A percentile compares a stretch with the other conserved stretches of the same genome.
These are phyloP conservation scores for Enteromius radiatus DNA, from an alignment of 2,797 vertebrate species.

Conservation along the genomic window DNA sequence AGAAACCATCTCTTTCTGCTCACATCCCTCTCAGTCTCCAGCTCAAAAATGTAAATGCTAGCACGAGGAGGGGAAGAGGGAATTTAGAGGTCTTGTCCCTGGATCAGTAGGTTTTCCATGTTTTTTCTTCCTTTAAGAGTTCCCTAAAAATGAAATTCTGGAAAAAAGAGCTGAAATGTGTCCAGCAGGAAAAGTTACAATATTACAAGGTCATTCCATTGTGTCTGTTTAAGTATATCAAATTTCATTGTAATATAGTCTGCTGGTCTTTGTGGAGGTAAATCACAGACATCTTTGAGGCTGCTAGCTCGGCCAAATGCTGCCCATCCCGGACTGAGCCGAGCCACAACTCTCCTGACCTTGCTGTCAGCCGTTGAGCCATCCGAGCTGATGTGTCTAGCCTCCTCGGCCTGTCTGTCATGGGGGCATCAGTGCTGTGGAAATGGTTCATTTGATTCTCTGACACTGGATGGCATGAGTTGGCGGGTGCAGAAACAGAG, in stretches of 20 bases:
- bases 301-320: conserved; percentile 41
- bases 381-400: conserved; percentile 75
- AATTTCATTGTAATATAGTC: background rate
- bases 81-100: background rate
- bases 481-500: conserved; percentile 75
- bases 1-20: conserved; percentile 1
- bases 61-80: background rate
- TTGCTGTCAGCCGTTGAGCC: conserved; percentile 78
- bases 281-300: conserved; percentile 49
- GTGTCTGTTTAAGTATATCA: background rate
- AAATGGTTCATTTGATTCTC: conserved; percentile 82
- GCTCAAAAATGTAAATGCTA: background rate
- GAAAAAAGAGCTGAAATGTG: background rate
- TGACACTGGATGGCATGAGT: conserved; percentile 73
- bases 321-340: conserved; percentile 46
- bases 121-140: conserved; percentile 9
- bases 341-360: conserved; percentile 68
- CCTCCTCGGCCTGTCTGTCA: conserved; percentile 82
- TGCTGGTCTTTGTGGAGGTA: conserved; percentile 45
- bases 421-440: conserved; percentile 74
- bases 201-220: background rate
- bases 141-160: background rate
- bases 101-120: background rate
- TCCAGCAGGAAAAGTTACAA: background rate
- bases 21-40: background rate